Evolutionary conservation across 2,113 vertebrate species (phyloP).

Genomic region (Phalacrocorax aristotelis): DNA sequence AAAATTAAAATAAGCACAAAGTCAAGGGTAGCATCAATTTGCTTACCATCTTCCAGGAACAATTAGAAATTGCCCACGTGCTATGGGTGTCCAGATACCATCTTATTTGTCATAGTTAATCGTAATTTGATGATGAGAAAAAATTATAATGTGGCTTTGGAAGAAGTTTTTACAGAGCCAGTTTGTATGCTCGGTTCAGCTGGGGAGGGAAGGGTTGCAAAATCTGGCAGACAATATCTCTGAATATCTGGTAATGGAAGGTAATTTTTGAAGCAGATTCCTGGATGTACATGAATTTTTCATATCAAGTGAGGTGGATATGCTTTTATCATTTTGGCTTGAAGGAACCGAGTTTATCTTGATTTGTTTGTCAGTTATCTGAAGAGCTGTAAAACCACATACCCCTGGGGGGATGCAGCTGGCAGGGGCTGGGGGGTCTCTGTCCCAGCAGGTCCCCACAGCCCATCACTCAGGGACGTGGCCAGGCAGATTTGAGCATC

Average conservation of each 20-base stretch:
- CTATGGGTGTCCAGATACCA: background rate
- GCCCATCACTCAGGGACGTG: fast-evolving
- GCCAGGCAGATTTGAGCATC: background rate
- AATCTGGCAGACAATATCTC: background rate
- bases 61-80: background rate
- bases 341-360: background rate
- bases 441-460: background rate
- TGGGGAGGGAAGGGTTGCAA: background rate
- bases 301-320: background rate
- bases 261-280: background rate
- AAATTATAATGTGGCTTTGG: background rate
- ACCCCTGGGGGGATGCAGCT: fast-evolving
- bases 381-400: background rate
- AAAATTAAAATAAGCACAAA: background rate
- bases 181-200: background rate
- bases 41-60: background rate
- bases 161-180: background rate
- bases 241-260: background rate
- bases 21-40: background rate
- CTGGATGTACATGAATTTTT: background rate
- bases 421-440: too few species aligned
- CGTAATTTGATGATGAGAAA: background rate
- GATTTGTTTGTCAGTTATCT: background rate
- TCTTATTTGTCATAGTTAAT: background rate
- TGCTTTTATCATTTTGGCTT: background rate